phyloP scores from a whole-genome alignment of 1,140 invertebrate genomes.

The Aphelenchoides fujianensis region DNA sequence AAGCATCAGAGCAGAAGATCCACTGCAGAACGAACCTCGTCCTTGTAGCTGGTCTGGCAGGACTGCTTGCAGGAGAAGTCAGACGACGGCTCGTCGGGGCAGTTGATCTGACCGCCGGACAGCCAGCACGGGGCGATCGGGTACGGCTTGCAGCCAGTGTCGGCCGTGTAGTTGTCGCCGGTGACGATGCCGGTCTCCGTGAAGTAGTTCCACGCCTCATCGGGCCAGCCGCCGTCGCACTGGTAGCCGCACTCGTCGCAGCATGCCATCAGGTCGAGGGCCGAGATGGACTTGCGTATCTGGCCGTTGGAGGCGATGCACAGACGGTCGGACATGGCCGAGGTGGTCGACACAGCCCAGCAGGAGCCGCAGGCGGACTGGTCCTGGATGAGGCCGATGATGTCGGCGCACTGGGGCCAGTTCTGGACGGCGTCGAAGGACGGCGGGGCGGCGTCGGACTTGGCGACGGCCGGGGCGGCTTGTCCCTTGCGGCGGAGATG shows the following conservation, averaged over 20 bases:
- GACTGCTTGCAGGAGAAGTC: not conserved
- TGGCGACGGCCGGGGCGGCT: not conserved
- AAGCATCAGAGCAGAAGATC: too few species aligned
- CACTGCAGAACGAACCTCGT: too few species aligned
- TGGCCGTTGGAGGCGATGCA: constrained; percentile 79
- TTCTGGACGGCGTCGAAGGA: not conserved
- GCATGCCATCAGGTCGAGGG: constrained; percentile 80
- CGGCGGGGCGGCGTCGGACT: not conserved
- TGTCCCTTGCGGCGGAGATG: not conserved
- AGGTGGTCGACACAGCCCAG: constrained; percentile 57
- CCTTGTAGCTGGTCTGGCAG: not conserved
- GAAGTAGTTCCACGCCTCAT: constrained; percentile 65
- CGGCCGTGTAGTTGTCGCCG: constrained; percentile 74
- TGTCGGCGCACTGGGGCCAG: constrained; percentile 10
- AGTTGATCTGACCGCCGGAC: not conserved
- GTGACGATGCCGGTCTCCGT: constrained; percentile 69
- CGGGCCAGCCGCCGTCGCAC: constrained; percentile 65
- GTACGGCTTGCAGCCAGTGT: not conserved
- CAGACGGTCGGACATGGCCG: constrained; percentile 83
- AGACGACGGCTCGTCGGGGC: not conserved
- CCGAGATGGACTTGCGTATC: constrained; percentile 70
- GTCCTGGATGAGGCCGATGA: constrained; percentile 15
- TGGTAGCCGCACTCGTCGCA: constrained; percentile 78
- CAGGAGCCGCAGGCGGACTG: constrained; percentile 15
- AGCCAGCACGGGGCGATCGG: not conserved